Percentiles rank a stretch among this genome's conserved stretches.
These are phyloP conservation scores for Anastatus disparis DNA, from an alignment of 1,140 invertebrate genomes.

Conservation along the genomic window DNA sequence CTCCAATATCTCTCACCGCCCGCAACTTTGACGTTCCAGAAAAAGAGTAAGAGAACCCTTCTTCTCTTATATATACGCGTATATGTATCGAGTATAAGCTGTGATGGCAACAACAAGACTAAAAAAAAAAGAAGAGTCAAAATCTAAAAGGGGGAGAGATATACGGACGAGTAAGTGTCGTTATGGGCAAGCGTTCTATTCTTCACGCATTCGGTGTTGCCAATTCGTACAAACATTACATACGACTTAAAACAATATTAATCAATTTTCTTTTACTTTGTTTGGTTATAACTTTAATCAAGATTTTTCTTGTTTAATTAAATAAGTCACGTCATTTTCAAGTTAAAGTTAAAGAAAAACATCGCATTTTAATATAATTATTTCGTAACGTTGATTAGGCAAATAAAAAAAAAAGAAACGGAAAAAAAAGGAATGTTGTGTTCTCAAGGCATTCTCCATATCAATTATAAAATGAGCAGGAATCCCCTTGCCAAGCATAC, in stretches of 20 bases:
- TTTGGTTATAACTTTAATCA: too few species aligned
- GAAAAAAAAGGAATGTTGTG: too few species aligned
- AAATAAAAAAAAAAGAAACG: too few species aligned
- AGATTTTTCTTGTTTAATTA: too few species aligned
- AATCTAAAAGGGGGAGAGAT: neutral
- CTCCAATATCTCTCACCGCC: conserved; percentile 63
- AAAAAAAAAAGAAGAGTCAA: conserved; percentile 63
- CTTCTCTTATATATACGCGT: conserved; percentile 33
- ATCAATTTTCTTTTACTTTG: too few species aligned
- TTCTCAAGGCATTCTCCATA: neutral
- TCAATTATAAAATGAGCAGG: neutral
- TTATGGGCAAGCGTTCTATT: conserved; percentile 3
- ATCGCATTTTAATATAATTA: too few species aligned
- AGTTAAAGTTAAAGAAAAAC: too few species aligned
- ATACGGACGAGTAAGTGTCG: conserved; percentile 43
- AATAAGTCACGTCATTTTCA: too few species aligned
- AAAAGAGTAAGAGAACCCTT: conserved; percentile 12
- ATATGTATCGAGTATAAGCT: conserved; percentile 62
- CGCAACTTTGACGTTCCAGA: conserved; percentile 32
- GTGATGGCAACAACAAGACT: conserved; percentile 43
- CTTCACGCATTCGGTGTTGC: conserved; percentile 21
- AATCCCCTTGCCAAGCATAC: neutral
- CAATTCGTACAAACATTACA: neutral
- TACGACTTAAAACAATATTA: too few species aligned
- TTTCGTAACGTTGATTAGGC: too few species aligned